Percentiles rank a stretch among this genome's conserved stretches.
Evolutionary conservation across 2,113 vertebrate genomes (phyloP).

Genomic region (Struthio camelus): DNA sequence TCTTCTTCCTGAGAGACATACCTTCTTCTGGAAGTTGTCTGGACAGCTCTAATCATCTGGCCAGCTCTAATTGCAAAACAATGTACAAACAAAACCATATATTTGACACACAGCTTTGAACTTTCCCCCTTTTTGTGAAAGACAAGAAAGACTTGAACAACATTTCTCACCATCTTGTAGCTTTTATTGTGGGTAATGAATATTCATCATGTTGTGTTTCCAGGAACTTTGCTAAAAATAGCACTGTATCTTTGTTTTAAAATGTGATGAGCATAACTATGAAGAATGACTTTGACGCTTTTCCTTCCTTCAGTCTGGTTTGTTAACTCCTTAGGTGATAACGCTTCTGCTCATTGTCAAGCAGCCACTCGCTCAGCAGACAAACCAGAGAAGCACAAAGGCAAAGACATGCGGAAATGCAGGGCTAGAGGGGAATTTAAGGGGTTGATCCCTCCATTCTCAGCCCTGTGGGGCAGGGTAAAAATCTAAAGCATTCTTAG

Average conservation of each 20-base stretch:
- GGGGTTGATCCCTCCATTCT: background rate
- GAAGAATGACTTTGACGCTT: background rate
- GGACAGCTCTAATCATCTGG: background rate
- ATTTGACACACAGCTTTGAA: background rate
- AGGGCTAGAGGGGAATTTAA: background rate
- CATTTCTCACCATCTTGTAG: background rate
- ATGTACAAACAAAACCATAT: background rate
- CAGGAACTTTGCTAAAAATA: conserved; percentile 46
- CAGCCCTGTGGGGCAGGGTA: background rate
- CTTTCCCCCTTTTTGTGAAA: background rate
- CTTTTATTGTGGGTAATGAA: conserved; percentile 5
- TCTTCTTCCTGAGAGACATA: background rate
- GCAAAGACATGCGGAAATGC: background rate
- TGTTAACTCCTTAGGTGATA: background rate
- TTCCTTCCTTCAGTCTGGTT: conserved; percentile 27
- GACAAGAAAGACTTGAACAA: background rate
- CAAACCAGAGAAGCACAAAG: background rate
- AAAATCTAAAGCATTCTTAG: background rate
- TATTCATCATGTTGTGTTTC: conserved; percentile 30
- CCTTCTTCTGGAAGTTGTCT: background rate
- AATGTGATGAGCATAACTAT: conserved; percentile 7
- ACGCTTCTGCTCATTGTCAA: background rate
- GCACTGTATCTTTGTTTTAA: background rate
- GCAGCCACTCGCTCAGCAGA: background rate
- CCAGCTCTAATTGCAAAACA: background rate